Evolutionary conservation across 2,797 vertebrate species (phyloP), one percentile per base, ranked within the genome.

Genomic region (Acestrorhynchus altus): DNA sequence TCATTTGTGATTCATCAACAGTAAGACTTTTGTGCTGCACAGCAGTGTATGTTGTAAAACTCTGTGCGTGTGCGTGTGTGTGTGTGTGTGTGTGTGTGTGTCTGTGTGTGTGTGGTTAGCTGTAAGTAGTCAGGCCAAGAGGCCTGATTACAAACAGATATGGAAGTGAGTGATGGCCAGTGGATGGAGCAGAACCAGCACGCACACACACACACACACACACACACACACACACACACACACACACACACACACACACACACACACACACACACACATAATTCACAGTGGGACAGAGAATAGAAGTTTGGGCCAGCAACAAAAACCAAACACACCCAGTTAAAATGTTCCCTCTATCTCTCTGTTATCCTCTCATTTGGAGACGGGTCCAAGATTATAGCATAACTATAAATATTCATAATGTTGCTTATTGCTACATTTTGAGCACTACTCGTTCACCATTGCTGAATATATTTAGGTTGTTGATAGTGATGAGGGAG

Each of bases 61-160:
- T 18, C 16, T 56, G 40, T 74, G 31, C 72, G 47, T 51, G 40
- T 74, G 31, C 72, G 47, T 49, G 18, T 40, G 15, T 72, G 56
- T 67, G 46, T 54, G 60, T 60, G 44, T 51, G 22, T 42, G 16
- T 77, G 46, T 73, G 49, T 11, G 16, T 63, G 56, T 54, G n/a
- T n/a, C n/a, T n/a, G n/a, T n/a, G n/a, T n/a, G 26, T 39, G n/a
- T 78, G 49, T 69, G 49, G 65, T 80, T 75, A 64, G 72, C 12
- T 35, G 72, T 70, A 64, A 75, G 73, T 26, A 47, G 24, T 57
- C 56, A 65, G 63, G 49, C 67, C 66, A 82, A 82, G 56, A 64
- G 64, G 68, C 74, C 79, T 81, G 76, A 83, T 83, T 81, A 75
- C 57, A 83, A 81, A 83, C 83, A 81, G 83, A 81, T 51, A 61